phyloP scores from a whole-genome alignment of 92 coral and sea anemone genomes.

The Porites cylindrica region DNA sequence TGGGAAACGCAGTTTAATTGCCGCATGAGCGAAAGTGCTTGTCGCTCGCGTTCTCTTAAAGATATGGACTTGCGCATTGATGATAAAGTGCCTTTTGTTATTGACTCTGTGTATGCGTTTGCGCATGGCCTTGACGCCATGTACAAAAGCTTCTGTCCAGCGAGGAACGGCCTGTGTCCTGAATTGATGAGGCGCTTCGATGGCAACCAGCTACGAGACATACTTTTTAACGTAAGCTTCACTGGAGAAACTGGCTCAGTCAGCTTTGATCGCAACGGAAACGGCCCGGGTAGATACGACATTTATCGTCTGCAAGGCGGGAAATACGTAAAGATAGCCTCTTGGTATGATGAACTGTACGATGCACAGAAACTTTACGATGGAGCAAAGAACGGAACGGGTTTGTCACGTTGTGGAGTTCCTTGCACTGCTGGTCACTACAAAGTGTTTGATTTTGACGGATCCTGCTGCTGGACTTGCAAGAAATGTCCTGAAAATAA shows the following conservation, averaged over 20 bases:
- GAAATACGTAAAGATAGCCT: constrained; percentile 59
- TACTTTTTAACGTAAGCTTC: constrained; percentile 71
- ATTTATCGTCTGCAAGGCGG: constrained; percentile 76
- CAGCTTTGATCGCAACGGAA: constrained; percentile 81
- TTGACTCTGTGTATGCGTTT: constrained; percentile 93
- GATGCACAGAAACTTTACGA: constrained; percentile 27
- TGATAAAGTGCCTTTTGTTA: constrained; percentile 92
- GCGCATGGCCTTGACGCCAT: constrained; percentile 83
- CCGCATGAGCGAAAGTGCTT: constrained; percentile 56
- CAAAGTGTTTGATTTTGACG: constrained; percentile 53
- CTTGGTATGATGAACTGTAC: constrained; percentile 74
- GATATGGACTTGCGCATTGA: constrained; percentile 59
- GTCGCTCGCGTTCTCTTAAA: constrained; percentile 43
- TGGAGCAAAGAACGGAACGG: constrained; percentile 1
- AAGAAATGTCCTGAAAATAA: constrained; percentile 67
- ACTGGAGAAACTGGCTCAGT: constrained; percentile 76
- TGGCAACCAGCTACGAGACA: constrained; percentile 61
- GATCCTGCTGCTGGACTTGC: constrained; percentile 91
- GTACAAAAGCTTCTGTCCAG: constrained; percentile 77
- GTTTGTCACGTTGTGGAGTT: constrained; percentile 72
- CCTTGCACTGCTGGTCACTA: constrained; percentile 73
- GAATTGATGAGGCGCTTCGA: constrained; percentile 53
- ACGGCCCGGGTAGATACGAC: constrained; percentile 85
- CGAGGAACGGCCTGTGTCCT: constrained; percentile 72
- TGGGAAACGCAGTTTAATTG: constrained; percentile 78